A percentile compares a stretch with the other conserved stretches of the same genome.
Evolutionary conservation across 2,797 vertebrate genomes (phyloP).

Genomic region (Holocentrus rufus): DNA sequence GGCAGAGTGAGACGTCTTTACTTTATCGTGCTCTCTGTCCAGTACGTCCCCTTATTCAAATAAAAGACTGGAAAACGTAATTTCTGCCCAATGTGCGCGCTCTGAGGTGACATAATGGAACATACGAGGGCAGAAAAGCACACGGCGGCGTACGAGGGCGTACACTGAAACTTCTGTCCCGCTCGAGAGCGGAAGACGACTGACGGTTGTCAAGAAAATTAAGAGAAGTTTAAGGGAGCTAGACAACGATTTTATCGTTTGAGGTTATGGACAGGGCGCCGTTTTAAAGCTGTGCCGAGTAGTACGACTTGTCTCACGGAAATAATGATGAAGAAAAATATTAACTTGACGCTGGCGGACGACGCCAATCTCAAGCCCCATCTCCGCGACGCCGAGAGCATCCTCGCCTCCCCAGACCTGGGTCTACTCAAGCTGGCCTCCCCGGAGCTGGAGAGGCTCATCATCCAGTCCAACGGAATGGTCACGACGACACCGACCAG

Average conservation of each 20-base stretch:
- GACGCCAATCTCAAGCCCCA: conserved; percentile 85
- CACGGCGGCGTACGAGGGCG: conserved; percentile 66
- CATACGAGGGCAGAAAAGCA: conserved; percentile 81
- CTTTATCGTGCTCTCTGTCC: background rate
- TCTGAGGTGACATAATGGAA: conserved; percentile 88
- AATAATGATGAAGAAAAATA: conserved; percentile 92
- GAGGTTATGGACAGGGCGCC: conserved; percentile 57
- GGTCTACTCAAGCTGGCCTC: conserved; percentile 92
- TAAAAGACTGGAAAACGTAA: conserved; percentile 78
- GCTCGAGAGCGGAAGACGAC: background rate
- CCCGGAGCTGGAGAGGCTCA: conserved; percentile 93
- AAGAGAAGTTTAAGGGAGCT: background rate
- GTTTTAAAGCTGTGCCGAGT: conserved; percentile 36
- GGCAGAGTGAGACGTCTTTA: conserved; percentile 51
- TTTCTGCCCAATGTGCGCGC: conserved; percentile 82
- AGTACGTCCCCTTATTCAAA: conserved; percentile 75
- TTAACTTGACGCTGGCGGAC: conserved; percentile 86
- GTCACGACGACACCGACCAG: conserved; percentile 91
- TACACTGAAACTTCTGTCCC: background rate
- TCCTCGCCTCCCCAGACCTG: conserved; percentile 87
- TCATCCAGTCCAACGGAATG: conserved; percentile 95
- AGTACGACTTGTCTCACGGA: background rate
- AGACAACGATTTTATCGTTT: background rate
- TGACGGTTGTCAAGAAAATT: background rate
- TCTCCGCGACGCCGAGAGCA: conserved; percentile 81